phyloP scores from a whole-genome alignment of 2,797 vertebrate genomes.

The Margarornis squamiger region DNA sequence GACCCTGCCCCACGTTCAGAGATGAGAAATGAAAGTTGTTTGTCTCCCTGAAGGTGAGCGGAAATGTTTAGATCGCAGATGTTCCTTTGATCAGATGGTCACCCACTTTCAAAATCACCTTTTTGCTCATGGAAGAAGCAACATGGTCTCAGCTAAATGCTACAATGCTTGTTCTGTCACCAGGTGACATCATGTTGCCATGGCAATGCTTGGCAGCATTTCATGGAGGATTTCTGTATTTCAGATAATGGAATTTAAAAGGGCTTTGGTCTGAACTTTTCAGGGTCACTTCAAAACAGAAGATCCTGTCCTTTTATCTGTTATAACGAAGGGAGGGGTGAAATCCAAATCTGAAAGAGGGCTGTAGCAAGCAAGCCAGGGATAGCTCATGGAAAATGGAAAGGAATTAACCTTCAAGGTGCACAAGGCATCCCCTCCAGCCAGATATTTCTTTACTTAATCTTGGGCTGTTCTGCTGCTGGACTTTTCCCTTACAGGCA shows the following conservation, averaged over 20 bases:
- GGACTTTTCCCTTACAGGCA: neutral
- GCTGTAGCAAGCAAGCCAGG: neutral
- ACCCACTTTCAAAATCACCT: conserved; percentile 11
- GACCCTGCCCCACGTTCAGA: neutral
- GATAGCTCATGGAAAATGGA: neutral
- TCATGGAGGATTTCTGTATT: conserved; percentile 34
- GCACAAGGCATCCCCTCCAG: neutral
- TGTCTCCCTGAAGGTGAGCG: neutral
- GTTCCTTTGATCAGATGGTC: neutral
- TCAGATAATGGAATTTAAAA: conserved; percentile 25
- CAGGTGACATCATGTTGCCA: conserved; percentile 28
- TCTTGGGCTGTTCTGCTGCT: neutral
- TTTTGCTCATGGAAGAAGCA: neutral
- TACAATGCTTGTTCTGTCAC: neutral
- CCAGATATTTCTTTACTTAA: neutral
- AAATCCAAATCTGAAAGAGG: neutral
- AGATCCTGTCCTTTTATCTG: neutral
- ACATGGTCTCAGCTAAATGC: neutral
- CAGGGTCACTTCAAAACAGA: conserved; percentile 35
- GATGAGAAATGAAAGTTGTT: neutral
- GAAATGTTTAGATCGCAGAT: conserved; percentile 10
- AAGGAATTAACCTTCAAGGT: neutral
- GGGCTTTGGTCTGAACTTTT: conserved; percentile 46
- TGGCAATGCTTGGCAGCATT: conserved; percentile 25
- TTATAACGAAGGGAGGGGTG: neutral